Evolutionary conservation across 2,888 invertebrate species (phyloP).

Genomic region (Cataglyphis livida): DNA sequence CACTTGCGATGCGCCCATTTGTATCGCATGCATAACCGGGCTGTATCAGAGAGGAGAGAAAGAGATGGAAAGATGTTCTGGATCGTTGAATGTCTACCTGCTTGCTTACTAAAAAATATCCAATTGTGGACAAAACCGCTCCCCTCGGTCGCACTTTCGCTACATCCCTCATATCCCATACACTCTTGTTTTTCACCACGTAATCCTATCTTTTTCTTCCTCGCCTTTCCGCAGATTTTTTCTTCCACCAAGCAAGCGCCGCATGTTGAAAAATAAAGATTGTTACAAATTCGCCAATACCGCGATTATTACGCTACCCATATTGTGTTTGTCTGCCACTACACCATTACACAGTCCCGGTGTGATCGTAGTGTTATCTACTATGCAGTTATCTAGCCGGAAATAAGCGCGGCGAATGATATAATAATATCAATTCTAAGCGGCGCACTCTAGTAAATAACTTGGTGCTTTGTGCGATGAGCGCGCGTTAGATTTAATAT

Average conservation of each 20-base stretch:
- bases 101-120: slow-evolving; percentile 71
- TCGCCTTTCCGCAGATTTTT: neutral
- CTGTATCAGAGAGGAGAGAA: slow-evolving; percentile 6
- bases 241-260: neutral
- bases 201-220: neutral
- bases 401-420: slow-evolving; percentile 36
- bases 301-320: neutral
- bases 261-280: neutral
- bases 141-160: neutral
- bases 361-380: neutral
- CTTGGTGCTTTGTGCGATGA: neutral
- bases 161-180: neutral
- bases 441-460: slow-evolving; percentile 27
- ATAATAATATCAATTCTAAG: slow-evolving; percentile 44
- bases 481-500: neutral
- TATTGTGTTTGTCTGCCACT: neutral
- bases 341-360: neutral
- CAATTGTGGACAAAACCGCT: slow-evolving; percentile 53
- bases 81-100: slow-evolving; percentile 66
- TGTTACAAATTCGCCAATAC: neutral
- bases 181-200: neutral
- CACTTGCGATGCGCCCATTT: slow-evolving; percentile 59
- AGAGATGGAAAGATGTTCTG: slow-evolving; percentile 54
- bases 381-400: slow-evolving; percentile 16
- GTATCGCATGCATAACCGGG: slow-evolving; percentile 39